Conservation (phyloP, 2,888 invertebrate species). For the Arge pagana region DNA sequence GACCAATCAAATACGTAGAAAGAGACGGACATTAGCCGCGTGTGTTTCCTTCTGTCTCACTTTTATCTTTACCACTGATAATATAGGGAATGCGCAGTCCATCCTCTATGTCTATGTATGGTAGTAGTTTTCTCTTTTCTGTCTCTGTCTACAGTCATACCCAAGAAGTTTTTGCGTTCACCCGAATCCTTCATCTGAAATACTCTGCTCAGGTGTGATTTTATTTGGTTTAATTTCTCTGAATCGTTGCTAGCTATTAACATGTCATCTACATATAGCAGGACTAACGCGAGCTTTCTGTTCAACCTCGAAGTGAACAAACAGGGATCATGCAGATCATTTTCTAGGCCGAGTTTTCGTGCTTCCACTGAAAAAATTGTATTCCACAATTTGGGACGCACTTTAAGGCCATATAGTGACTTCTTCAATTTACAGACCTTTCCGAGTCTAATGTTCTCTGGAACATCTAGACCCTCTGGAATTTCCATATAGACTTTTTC, state of each 20-base stretch:
- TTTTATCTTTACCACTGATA: background rate
- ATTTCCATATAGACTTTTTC: conserved; percentile 25
- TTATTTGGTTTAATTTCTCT: conserved; percentile 25
- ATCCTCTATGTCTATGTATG: no score
- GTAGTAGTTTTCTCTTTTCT: background rate
- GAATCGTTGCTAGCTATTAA: conserved; percentile 29
- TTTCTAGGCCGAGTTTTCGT: conserved; percentile 17
- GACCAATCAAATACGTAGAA: no score
- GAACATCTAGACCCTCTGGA: conserved; percentile 25
- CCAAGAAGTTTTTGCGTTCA: conserved; percentile 25
- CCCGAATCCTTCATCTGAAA: conserved; percentile 33
- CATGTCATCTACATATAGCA: conserved; percentile 32
- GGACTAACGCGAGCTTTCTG: conserved; percentile 26
- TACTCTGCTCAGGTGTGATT: conserved; percentile 15
- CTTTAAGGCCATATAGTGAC: conserved; percentile 30
- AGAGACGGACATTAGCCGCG: no score
- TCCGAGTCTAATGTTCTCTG: conserved; percentile 16
- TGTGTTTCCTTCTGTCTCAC: no score
- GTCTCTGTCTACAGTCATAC: conserved; percentile 19
- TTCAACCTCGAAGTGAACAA: conserved; percentile 32
- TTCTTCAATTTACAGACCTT: conserved; percentile 31
- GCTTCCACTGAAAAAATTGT: conserved; percentile 31
- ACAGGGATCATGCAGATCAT: background rate
- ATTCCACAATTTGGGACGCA: conserved; percentile 32
- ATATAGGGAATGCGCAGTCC: no score